These are phyloP conservation scores for Trematocara zebra DNA, from an alignment of 2,113 vertebrate species.

Conservation along the genomic window DNA sequence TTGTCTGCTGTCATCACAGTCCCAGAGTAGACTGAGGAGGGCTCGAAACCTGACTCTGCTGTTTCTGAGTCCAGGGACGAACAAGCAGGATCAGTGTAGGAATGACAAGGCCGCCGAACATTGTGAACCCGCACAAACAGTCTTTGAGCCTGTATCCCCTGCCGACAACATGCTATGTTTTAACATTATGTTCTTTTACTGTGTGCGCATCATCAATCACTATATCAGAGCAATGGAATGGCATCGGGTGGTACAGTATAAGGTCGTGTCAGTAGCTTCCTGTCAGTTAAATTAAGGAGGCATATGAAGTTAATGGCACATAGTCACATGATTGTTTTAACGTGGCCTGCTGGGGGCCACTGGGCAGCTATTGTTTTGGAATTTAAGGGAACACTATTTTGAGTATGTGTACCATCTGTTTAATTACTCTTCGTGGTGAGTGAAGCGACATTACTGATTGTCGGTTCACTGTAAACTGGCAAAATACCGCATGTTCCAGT, in stretches of 20 bases:
- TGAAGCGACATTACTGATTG: background rate
- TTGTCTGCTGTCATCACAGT: conserved; percentile 51
- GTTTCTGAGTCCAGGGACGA: conserved; percentile 54
- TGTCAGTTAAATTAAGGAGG: background rate
- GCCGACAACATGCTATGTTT: conserved; percentile 62
- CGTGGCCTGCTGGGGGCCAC: background rate
- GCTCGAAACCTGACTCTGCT: conserved; percentile 59
- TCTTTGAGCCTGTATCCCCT: conserved; percentile 32
- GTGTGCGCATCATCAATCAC: conserved; percentile 48
- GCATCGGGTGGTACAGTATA: background rate
- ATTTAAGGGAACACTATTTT: background rate
- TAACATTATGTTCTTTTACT: conserved; percentile 48
- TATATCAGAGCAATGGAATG: conserved; percentile 47
- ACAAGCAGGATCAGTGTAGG: conserved; percentile 63
- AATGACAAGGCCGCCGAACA: conserved; percentile 62
- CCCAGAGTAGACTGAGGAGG: conserved; percentile 15
- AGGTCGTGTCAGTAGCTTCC: background rate
- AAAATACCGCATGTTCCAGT: background rate
- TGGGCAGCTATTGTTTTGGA: background rate
- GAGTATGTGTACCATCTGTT: conserved; percentile 7
- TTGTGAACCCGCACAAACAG: conserved; percentile 54
- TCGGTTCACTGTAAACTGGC: background rate
- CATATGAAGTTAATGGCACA: background rate
- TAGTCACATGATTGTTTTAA: conserved; percentile 2
- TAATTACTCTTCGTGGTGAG: background rate